These are phyloP conservation scores for Lacanobia oleracea DNA, from an alignment of 2,888 invertebrate genomes.

Conservation along the genomic window DNA sequence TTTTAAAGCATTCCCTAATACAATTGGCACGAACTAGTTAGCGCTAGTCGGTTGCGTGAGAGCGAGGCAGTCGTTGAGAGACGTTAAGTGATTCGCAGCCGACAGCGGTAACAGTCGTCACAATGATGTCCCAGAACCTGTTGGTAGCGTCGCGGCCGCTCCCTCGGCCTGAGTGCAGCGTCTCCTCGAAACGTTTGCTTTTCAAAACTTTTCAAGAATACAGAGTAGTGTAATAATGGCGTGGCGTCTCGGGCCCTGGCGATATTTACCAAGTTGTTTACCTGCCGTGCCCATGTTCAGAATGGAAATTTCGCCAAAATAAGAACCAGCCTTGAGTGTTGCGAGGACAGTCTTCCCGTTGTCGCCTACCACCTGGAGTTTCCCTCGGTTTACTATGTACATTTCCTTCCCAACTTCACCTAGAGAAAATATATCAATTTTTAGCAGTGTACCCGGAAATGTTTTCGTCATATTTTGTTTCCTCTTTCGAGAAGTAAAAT, in stretches of 20 bases:
- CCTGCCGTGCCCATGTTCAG: conserved; percentile 99
- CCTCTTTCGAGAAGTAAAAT: conserved; percentile 8
- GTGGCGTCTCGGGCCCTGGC: conserved; percentile 91
- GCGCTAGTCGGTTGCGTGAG: conserved; percentile 72
- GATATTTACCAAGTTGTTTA: conserved; percentile 99
- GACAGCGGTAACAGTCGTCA: conserved; percentile 75
- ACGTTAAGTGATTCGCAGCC: conserved; percentile 59
- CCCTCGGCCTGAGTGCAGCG: conserved; percentile 90
- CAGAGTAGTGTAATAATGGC: conserved; percentile 88
- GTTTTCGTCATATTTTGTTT: conserved; percentile 26
- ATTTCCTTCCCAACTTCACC: conserved; percentile 99
- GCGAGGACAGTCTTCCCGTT: conserved; percentile 99
- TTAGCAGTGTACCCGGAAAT: conserved; percentile 14
- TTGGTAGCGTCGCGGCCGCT: conserved; percentile 87
- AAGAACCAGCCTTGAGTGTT: conserved; percentile 99
- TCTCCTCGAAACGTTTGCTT: conserved; percentile 89
- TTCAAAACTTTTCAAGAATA: conserved; percentile 85
- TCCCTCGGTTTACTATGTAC: conserved; percentile 99
- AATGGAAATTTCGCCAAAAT: conserved; percentile 99
- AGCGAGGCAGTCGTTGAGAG: conserved; percentile 27
- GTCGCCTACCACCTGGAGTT: conserved; percentile 98
- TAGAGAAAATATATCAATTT: conserved; percentile 82
- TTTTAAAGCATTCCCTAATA: conserved; percentile 81
- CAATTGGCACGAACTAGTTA: conserved; percentile 76
- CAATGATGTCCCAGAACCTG: conserved; percentile 89